Evolutionary conservation across 2,888 invertebrate genomes (phyloP).

Genomic region (Agrotis exclamationis): DNA sequence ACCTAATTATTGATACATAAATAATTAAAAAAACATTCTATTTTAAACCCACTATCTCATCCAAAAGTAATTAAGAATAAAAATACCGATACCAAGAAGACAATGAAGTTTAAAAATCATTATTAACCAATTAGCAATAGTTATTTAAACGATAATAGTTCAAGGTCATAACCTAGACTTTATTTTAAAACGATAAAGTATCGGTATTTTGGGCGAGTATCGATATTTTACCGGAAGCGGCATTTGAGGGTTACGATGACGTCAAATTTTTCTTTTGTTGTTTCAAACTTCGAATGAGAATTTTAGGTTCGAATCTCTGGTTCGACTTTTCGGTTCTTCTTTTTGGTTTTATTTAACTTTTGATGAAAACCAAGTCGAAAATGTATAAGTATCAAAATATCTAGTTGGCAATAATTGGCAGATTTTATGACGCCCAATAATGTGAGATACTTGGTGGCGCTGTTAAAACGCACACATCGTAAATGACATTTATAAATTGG

Average conservation of each 20-base stretch:
- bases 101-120: conserved; percentile 33
- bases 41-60: conserved; percentile 11
- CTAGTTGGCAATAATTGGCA: too few species aligned
- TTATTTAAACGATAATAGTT: conserved; percentile 35
- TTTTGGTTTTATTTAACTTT: too few species aligned
- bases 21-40: conserved; percentile 1
- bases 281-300: too few species aligned
- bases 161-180: conserved; percentile 54
- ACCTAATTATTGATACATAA: neutral
- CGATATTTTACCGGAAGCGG: conserved; percentile 32
- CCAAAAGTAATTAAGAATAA: conserved; percentile 4
- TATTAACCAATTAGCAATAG: conserved; percentile 38
- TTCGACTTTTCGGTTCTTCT: too few species aligned
- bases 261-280: conserved; percentile 1
- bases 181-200: conserved; percentile 33
- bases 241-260: conserved; percentile 3
- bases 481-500: too few species aligned
- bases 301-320: too few species aligned
- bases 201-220: neutral
- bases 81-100: conserved; percentile 8
- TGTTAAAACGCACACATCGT: too few species aligned
- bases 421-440: too few species aligned
- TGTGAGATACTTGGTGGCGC: too few species aligned
- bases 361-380: too few species aligned
- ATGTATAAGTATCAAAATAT: too few species aligned